These are phyloP conservation scores for Cardiocondyla obscurior DNA, from an alignment of 1,140 invertebrate genomes.

Conservation along the genomic window DNA sequence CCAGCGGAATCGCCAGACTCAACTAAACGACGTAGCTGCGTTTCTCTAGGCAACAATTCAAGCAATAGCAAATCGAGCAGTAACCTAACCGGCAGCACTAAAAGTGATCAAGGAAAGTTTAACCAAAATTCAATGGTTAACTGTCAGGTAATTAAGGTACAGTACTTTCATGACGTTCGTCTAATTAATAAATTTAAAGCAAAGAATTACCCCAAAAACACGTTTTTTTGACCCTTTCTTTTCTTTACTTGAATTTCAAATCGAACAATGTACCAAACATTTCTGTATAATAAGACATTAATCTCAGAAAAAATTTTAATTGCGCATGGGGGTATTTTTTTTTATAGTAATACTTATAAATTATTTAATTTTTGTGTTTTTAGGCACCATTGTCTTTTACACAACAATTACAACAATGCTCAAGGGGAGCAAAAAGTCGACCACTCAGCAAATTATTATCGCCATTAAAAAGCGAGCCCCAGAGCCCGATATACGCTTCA, in stretches of 20 bases:
- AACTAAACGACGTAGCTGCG: slow-evolving; percentile 88
- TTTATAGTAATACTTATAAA: background rate
- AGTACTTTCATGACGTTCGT: background rate
- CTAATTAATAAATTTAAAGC: background rate
- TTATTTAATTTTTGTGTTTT: slow-evolving; percentile 62
- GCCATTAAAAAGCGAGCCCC: slow-evolving; percentile 90
- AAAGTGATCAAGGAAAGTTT: slow-evolving; percentile 86
- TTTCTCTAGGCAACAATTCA: slow-evolving; percentile 89
- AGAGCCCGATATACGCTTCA: slow-evolving; percentile 92
- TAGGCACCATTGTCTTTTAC: slow-evolving; percentile 88
- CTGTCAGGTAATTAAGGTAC: slow-evolving; percentile 80
- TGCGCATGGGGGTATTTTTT: too few species aligned
- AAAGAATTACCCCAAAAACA: too few species aligned
- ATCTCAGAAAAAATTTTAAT: too few species aligned
- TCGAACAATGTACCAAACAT: too few species aligned
- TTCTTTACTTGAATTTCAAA: too few species aligned
- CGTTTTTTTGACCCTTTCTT: too few species aligned
- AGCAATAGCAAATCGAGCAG: slow-evolving; percentile 89
- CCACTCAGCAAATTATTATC: slow-evolving; percentile 87
- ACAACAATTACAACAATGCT: slow-evolving; percentile 90
- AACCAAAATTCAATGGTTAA: slow-evolving; percentile 82
- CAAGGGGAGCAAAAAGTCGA: slow-evolving; percentile 85
- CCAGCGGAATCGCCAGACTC: slow-evolving; percentile 87
- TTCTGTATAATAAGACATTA: too few species aligned
- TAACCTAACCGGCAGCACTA: slow-evolving; percentile 88